Evolutionary conservation across 1,140 invertebrate genomes (phyloP).

Genomic region (Pristionchus pacificus): DNA sequence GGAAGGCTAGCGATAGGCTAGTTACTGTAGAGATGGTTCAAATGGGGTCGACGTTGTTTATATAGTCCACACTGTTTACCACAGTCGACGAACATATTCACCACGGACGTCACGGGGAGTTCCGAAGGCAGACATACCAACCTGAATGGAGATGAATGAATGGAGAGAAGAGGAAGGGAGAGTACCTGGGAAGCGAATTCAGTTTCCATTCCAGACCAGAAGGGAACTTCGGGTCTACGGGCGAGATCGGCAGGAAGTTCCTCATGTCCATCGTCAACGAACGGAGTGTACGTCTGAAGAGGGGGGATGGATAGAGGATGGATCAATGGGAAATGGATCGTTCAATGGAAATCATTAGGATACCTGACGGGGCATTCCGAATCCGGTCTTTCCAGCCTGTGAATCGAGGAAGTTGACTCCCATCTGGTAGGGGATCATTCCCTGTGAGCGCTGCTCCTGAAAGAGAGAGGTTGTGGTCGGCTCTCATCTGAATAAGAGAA

Average conservation of each 20-base stretch:
- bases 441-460: conserved; percentile 16
- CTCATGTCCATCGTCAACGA: conserved; percentile 55
- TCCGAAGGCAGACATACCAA: conserved; percentile 54
- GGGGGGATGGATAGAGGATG: conserved; percentile 16
- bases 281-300: conserved; percentile 42
- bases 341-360: background rate
- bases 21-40: too few species aligned
- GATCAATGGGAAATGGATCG: background rate
- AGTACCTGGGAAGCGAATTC: conserved; percentile 53
- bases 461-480: conserved; percentile 43
- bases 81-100: conserved; percentile 55
- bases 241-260: conserved; percentile 54
- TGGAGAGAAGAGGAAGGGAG: background rate
- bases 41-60: too few species aligned
- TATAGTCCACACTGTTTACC: conserved; percentile 44
- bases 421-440: conserved; percentile 58
- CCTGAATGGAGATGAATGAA: conserved; percentile 14
- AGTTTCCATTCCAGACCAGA: conserved; percentile 53
- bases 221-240: conserved; percentile 54
- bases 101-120: conserved; percentile 56
- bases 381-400: conserved; percentile 54
- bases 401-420: conserved; percentile 57
- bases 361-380: conserved; percentile 49
- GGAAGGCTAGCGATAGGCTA: too few species aligned
- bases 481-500: background rate